These are phyloP conservation scores for Heliocidaris tuberculata DNA, from an alignment of 35 echinoderm and acorn worm genomes.

Conservation along the genomic window DNA sequence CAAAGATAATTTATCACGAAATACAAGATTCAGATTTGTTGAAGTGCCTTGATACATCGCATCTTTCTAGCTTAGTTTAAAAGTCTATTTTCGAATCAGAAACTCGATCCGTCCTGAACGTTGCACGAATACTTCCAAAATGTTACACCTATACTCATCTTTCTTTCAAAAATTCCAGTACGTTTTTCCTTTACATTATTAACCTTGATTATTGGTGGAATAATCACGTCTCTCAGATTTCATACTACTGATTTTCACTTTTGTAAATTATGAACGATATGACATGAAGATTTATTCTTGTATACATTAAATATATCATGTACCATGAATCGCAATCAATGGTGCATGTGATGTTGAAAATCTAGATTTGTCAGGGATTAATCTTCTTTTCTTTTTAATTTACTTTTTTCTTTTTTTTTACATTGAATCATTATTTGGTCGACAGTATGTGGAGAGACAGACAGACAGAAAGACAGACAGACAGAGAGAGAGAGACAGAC, in stretches of 20 bases:
- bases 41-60: too few species aligned
- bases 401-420: too few species aligned
- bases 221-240: not conserved
- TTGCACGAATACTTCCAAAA: not conserved
- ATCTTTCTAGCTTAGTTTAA: not conserved
- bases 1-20: not conserved
- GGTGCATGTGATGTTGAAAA: not conserved
- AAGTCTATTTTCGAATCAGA: not conserved
- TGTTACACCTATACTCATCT: not conserved
- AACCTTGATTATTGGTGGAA: too few species aligned
- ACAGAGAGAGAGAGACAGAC: not conserved
- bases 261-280: not conserved
- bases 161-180: too few species aligned
- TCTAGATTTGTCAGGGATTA: not conserved
- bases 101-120: not conserved
- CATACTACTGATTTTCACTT: not conserved
- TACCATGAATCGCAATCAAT: not conserved
- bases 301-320: too few species aligned
- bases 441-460: too few species aligned
- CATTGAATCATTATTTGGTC: too few species aligned
- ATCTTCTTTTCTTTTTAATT: too few species aligned
- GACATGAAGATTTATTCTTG: not conserved
- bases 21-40: not conserved
- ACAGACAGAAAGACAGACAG: not conserved
- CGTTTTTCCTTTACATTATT: too few species aligned